Conservation (phyloP, 2,113 vertebrate genomes). For the Zosterops hypoxanthus region DNA sequence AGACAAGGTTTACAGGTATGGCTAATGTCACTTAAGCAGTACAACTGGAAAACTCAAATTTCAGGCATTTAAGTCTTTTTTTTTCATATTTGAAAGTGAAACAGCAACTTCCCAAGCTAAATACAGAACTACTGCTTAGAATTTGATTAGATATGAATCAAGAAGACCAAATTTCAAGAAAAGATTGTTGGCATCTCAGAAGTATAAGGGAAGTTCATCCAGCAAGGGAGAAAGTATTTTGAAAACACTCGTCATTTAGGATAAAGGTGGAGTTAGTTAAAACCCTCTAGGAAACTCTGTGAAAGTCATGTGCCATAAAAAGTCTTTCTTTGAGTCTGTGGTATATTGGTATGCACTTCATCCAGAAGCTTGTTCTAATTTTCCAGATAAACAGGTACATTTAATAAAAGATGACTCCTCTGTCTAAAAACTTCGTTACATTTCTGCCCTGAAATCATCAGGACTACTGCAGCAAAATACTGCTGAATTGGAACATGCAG, state of each 20-base stretch:
- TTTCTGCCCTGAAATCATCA: neutral
- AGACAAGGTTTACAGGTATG: neutral
- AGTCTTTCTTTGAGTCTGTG: neutral
- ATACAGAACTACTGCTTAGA: neutral
- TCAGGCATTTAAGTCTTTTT: neutral
- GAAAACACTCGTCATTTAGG: neutral
- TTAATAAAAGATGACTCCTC: neutral
- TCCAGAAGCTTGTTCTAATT: constrained; percentile 7
- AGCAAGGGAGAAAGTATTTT: neutral
- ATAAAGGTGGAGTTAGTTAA: neutral
- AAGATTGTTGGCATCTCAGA: neutral
- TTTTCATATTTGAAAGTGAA: neutral
- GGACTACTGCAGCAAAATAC: neutral
- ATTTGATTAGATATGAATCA: neutral
- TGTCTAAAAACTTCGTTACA: neutral
- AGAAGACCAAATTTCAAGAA: neutral
- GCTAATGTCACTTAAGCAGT: neutral
- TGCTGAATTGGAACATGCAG: neutral
- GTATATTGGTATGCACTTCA: neutral
- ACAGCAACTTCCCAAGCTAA: neutral
- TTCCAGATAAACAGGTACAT: neutral
- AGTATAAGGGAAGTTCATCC: neutral
- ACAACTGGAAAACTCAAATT: neutral
- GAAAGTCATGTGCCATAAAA: neutral
- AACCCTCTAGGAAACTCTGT: neutral